Evolutionary conservation across 2,888 invertebrate species (phyloP), one percentile per base, ranked within the genome.

Genomic region (Cantharis rustica): DNA sequence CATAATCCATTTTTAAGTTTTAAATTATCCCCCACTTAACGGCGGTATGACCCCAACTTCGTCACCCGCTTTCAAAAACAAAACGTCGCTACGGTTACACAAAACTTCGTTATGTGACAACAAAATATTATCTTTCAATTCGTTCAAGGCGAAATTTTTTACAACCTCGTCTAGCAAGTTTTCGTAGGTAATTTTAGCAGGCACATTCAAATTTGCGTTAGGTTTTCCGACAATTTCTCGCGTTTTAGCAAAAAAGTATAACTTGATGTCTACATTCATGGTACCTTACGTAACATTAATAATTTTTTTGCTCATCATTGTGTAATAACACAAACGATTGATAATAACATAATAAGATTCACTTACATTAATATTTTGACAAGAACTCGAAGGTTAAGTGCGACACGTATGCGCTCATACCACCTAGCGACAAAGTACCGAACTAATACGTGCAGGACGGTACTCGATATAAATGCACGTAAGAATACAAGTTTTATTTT

Each of bases 31-130:
- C 83, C 98, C 98, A 89, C 98, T 98, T 71, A 98, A 90, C 0
- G 98, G 98, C 72, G 98, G 98, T 85, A 98, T 98, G 13, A 98
- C 91, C 79, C 98, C 98, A 79, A 98, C 91, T 87, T 93, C 95
- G 90, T 98, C 97, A 79, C 91, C 92, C 23, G 92, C 89, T 61
- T 90, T 90, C 7, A 96, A 87, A 17, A 89, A 86, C 11, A 83
- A 68, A 61, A 89, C 87, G 47, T 90, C 89, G 1, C 91, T 89
- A 73, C 89, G 88, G 15, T 90, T 88, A 79, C 94, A 91, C 82
- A 96, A 96, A 81, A 93, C 93, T 85, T 97, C 94, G 89, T 98
- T 98, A 69, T 95, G 89, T 0, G 98, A 95, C 76, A 98, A 84
- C 62, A 97, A 91, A 61, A 97, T 88, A 84, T 91, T 94, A 69